A percentile compares a stretch with the other conserved stretches of the same genome.
Conservation (phyloP, 2,797 vertebrate species). For the Spizella passerina region DNA sequence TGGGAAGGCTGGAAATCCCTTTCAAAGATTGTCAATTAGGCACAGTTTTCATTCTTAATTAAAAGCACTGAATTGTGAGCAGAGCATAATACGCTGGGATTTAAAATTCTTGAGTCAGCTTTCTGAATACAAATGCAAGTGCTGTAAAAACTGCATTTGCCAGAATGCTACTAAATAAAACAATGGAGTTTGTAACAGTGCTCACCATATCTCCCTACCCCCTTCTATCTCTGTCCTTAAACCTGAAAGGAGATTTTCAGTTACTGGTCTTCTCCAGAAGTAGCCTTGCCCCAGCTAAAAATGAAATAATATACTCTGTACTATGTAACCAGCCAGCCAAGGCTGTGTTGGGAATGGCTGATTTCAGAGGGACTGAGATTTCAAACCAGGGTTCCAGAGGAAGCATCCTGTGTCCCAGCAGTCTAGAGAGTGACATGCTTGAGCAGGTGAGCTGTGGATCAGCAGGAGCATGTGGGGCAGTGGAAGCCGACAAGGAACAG, state of each 20-base stretch:
- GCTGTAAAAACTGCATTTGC: not conserved
- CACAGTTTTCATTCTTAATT: conserved; percentile 68
- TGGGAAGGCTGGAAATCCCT: conserved; percentile 61
- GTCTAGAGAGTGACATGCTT: not conserved
- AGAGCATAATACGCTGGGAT: conserved; percentile 29
- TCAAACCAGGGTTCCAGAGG: not conserved
- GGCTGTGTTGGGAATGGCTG: not conserved
- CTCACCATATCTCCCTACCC: not conserved
- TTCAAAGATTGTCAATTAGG: conserved; percentile 56
- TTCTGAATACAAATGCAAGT: conserved; percentile 57
- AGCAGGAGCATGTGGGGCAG: not conserved
- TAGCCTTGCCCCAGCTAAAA: not conserved
- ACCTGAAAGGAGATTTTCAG: not conserved
- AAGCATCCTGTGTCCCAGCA: not conserved
- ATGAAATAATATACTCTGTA: not conserved
- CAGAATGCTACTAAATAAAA: conserved; percentile 9
- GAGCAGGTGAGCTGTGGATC: rapidly evolving
- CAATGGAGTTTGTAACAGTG: not conserved
- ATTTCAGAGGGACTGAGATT: not conserved
- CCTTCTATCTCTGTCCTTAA: not conserved
- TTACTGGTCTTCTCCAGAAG: not conserved
- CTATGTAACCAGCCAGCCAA: not conserved
- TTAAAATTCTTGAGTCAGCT: conserved; percentile 62
- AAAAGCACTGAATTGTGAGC: conserved; percentile 58
- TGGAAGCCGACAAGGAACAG: not conserved